Evolutionary conservation across 1,140 invertebrate species (phyloP), one percentile per base, ranked within the genome.

Genomic region (Psix sp.): DNA sequence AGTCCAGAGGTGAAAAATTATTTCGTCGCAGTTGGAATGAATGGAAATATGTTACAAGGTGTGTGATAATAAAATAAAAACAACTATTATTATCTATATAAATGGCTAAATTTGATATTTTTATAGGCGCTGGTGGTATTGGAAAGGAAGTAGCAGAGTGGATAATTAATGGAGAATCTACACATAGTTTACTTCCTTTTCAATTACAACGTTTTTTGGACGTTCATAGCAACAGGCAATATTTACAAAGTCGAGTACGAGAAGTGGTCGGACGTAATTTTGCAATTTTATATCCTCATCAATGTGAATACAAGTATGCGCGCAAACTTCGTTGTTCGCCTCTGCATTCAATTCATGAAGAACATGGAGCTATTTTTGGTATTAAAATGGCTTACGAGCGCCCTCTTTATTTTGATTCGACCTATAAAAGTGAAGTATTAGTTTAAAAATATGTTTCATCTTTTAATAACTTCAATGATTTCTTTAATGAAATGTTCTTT

Each of bases 371-470:
- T 10, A 89, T 94, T 26, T 95, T 95, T 88, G 93, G 92, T 16
- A 93, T 94, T 62, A 93, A 92, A 78, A 95, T 95, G 92, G 94
- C 93, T n/a, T 96, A 94, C 78, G 94, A 96, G 83, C 84, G 94
- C 76, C 92, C 94, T 10, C 80, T 90, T 10, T 91, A 91, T 78
- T 91, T 91, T 71, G 88, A 90, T 78, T 84, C 88, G 7, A 88
- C 88, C 40, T 88, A 88, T 46, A 84, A 80, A 85, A 80, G 88
- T 88, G 80, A 74, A 57, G 35, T 36, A 15, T 54, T 13, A 33
- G 43, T 15, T 39, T 11, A 35, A 33, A 56, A 5, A n/a, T 2
- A 38, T 21, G 13, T 46, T 33, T 18, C 26, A 29, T 29, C 6
- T 29, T 29, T 29, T 29, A 29, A 16, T 21, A n/a, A n/a, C n/a